Evolutionary conservation across 2,888 invertebrate genomes (phyloP), one percentile per base, ranked within the genome.

Genomic region (Rotaria magnacalcarata): DNA sequence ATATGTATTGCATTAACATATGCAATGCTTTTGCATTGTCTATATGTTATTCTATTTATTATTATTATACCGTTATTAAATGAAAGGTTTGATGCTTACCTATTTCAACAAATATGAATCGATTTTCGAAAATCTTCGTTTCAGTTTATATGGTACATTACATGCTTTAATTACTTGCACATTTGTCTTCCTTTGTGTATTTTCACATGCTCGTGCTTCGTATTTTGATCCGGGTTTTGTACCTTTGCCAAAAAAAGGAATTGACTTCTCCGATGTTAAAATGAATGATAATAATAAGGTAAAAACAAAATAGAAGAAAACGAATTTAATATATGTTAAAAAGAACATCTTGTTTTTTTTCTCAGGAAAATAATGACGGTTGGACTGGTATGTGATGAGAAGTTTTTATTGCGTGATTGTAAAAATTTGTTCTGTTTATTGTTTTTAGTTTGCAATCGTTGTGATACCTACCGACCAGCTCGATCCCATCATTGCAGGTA

Each of bases 221-320:
- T 93, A 95, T 89, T 95, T 95, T n/a, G 96, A 96, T 92, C 96
- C 96, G 8, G 96, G 96, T 6, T 93, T 94, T 85, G 95, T 96
- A 75, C 95, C 94, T n/a, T 91, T 95, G 85, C 92, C 92, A 54
- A 90, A 90, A 87, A 91, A 90, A 84, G 93, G 94, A 88, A 92
- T 95, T 89, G 95, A 95, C 90, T 95, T 95, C 91, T 94, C 95
- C 2, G 95, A 95, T 89, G 88, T 90, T 80, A 90, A 90, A 85
- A 50, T n/a, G 10, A 74, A 24, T 27, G 27, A 86, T 10, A 50
- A 47, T 21, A 60, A 86, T 52, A 85, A 80, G 16, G 80, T 80
- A 80, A 80, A 34, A 34, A 34, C 34, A 34, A 34, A 8, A 50
- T 50, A 52, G 16, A 8, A 52, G 3, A 52, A 16, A 52, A 52